phyloP scores from a whole-genome alignment of 2,113 vertebrate genomes.

The Hypocryptadius cinnamomeus region DNA sequence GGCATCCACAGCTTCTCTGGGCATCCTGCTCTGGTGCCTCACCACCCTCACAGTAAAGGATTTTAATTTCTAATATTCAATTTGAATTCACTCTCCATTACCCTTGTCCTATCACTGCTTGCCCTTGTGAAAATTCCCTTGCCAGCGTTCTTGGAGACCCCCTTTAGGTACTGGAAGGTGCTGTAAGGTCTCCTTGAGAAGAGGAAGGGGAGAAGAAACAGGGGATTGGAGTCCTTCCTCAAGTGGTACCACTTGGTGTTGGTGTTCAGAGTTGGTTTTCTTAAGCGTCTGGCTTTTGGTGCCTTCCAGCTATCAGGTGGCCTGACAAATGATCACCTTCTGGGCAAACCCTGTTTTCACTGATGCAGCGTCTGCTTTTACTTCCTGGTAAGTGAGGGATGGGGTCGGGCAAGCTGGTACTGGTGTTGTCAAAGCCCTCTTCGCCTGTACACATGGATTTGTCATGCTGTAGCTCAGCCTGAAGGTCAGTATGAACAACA shows the following conservation, averaged over 20 bases:
- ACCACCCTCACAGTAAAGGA: neutral
- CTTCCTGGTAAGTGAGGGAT: neutral
- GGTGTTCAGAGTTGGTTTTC: neutral
- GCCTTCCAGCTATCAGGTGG: neutral
- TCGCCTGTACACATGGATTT: neutral
- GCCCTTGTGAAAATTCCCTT: neutral
- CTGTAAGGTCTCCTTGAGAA: neutral
- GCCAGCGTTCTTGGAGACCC: neutral
- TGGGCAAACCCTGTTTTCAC: neutral
- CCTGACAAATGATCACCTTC: neutral
- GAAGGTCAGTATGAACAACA: neutral
- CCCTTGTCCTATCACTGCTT: neutral
- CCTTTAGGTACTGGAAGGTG: neutral
- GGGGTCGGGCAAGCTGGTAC: neutral
- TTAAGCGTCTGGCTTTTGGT: neutral
- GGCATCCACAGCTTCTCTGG: neutral
- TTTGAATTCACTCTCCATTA: neutral
- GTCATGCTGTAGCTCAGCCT: neutral
- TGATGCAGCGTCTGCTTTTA: neutral
- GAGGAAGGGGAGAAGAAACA: neutral
- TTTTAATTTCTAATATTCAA: neutral
- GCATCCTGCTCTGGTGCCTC: neutral
- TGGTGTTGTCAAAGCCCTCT: neutral
- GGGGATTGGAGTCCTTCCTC: neutral
- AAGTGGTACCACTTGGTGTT: neutral